Conservation (phyloP, 2,888 invertebrate species). For the Gortyna flavago region DNA sequence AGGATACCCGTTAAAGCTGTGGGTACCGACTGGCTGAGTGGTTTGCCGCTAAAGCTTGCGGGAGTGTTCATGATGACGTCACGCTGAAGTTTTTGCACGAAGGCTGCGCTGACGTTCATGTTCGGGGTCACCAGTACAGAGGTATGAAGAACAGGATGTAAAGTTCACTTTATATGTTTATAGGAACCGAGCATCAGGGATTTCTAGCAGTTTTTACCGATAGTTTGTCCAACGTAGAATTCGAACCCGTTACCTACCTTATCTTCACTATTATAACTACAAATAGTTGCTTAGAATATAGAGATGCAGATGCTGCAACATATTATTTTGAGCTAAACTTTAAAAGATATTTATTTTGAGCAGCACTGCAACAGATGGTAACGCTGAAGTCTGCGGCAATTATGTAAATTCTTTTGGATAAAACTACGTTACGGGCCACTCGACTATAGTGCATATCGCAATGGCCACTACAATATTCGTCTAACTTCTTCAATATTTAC, state of each 20-base stretch:
- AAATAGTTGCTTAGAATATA: not conserved
- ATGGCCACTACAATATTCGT: not conserved
- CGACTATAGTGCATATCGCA: not conserved
- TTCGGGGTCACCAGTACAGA: too few relatives aligned
- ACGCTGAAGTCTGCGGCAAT: conserved; percentile 19
- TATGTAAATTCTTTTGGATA: conserved; percentile 41
- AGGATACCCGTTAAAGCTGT: too few relatives aligned
- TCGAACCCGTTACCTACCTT: too few relatives aligned
- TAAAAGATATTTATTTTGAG: conserved; percentile 5
- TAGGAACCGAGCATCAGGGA: not conserved
- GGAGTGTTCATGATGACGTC: too few relatives aligned
- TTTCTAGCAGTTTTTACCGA: not conserved
- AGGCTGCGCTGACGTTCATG: too few relatives aligned
- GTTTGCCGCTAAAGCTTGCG: too few relatives aligned
- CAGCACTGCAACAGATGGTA: conserved; percentile 24
- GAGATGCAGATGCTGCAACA: not conserved
- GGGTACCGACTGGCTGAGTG: too few relatives aligned
- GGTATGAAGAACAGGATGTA: too few relatives aligned
- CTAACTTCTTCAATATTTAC: conserved; percentile 9
- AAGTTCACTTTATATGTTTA: too few relatives aligned
- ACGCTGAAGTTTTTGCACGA: too few relatives aligned
- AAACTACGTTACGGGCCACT: conserved; percentile 1
- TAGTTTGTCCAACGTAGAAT: not conserved
- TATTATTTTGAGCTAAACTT: conserved; percentile 13
- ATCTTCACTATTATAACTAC: not conserved